Percentiles rank a stretch among this genome's conserved stretches.
Conservation (phyloP, 2,888 invertebrate genomes). For the Drosophila kokeensis region DNA sequence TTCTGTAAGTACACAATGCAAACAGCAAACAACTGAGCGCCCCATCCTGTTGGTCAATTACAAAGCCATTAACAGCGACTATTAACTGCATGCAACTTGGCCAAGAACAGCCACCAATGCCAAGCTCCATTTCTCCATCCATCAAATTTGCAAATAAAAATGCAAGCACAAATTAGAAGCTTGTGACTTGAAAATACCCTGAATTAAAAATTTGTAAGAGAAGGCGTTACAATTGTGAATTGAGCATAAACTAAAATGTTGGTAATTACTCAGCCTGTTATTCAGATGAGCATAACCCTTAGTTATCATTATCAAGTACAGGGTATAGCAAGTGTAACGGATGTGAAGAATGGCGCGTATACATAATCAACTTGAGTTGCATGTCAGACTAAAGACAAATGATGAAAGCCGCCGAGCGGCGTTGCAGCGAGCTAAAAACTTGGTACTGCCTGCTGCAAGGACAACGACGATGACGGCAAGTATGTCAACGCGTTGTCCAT, state of each 20-base stretch:
- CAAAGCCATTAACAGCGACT: slow-evolving; percentile 53
- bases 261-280: neutral
- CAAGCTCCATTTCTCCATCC: slow-evolving; percentile 39
- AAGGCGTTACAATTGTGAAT: neutral
- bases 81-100: slow-evolving; percentile 58
- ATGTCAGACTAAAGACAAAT: slow-evolving; percentile 71
- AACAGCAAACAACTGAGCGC: slow-evolving; percentile 23
- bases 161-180: neutral
- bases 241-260: neutral
- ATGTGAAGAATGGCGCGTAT: neutral
- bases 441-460: slow-evolving; percentile 32
- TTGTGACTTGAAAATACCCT: slow-evolving; percentile 1
- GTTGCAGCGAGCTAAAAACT: slow-evolving; percentile 45
- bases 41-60: slow-evolving; percentile 38
- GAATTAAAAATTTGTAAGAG: neutral
- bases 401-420: slow-evolving; percentile 47
- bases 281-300: neutral
- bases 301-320: neutral
- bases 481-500: slow-evolving; percentile 65
- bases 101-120: slow-evolving; percentile 45
- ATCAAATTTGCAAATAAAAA: slow-evolving; percentile 61
- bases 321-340: slow-evolving; percentile 16
- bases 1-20: slow-evolving; percentile 54
- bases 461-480: slow-evolving; percentile 46
- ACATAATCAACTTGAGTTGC: slow-evolving; percentile 71